Evolutionary conservation across 1,140 invertebrate genomes (phyloP), one percentile per base, ranked within the genome.

Genomic region (Manduca sexta): DNA sequence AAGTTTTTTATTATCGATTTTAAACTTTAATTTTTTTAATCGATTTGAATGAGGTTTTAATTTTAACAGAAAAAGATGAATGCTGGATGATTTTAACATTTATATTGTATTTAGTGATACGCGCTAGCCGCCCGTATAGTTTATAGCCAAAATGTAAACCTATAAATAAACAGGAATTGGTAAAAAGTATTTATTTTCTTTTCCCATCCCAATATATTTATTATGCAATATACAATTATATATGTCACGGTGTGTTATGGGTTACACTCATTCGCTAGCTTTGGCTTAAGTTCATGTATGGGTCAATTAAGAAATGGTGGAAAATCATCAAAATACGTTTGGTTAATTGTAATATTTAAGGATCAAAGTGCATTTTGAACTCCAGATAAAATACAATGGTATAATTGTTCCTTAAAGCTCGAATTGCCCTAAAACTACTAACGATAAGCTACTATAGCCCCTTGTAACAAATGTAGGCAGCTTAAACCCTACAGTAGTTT

Each of bases 91-190:
- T 42, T 31, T 45, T 12, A 35, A 42, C 39, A 52, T 43, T 43
- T 29, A 21, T 42, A 57, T 52, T 60, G 55, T 59, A 65, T 64
- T 59, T 66, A 74, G 62, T 56, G 59, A 61, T 55, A 31, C 30
- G 56, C 60, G 71, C 65, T 74, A 74, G 67, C 61, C 60, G 63
- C 67, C 68, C 58, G 60, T 60, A 67, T 69, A 69, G 54, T 69
- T 63, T 58, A 65, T 56, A 63, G 57, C 63, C 51, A 51, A 62
- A 63, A 62, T 82, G 72, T 82, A 79, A 78, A 69, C 69, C 64
- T 72, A 72, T 76, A 60, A 78, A 78, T 77, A 75, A 79, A 80
- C 74, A 66, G 71, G 74, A 83, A 83, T 80, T 79, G 74, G 68
- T 73, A 68, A 71, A 66, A 55, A 49, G 38, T 61, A 56, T 46